phyloP scores from a whole-genome alignment of 1,140 invertebrate genomes.

The Caenorhabditis tropicalis region DNA sequence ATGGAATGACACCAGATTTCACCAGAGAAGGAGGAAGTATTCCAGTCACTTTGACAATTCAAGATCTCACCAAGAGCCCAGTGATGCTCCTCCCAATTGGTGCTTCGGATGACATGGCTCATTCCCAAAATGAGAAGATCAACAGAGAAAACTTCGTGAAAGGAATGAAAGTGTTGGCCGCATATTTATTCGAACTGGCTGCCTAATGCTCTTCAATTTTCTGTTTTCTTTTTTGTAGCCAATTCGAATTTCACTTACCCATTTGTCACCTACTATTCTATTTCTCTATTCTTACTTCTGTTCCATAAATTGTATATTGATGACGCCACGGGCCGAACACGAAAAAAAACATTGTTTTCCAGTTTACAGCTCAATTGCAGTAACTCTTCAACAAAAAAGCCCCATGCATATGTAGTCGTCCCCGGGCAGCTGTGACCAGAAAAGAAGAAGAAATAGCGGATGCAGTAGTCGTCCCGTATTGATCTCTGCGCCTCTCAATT shows the following conservation, averaged over 20 bases:
- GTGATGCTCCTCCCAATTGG: slow-evolving; percentile 87
- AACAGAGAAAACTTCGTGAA: slow-evolving; percentile 73
- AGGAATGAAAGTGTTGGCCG: slow-evolving; percentile 39
- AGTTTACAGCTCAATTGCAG: slow-evolving; percentile 13
- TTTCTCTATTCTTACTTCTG: not conserved
- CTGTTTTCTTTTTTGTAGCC: not conserved
- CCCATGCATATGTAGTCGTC: slow-evolving; percentile 41
- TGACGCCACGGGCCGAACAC: not conserved
- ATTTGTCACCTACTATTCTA: not conserved
- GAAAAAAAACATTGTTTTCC: not conserved
- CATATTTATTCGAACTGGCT: slow-evolving; percentile 26
- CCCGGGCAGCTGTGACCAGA: slow-evolving; percentile 25
- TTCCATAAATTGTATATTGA: slow-evolving; percentile 37
- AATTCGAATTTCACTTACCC: not conserved
- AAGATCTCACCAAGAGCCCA: slow-evolving; percentile 88
- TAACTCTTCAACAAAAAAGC: not conserved
- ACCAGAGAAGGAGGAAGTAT: slow-evolving; percentile 94
- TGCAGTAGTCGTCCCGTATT: slow-evolving; percentile 24
- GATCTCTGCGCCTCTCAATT: slow-evolving; percentile 19
- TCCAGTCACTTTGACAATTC: slow-evolving; percentile 87
- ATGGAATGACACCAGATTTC: slow-evolving; percentile 89
- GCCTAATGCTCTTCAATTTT: not conserved
- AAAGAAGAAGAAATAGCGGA: slow-evolving; percentile 15
- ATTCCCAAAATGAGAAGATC: slow-evolving; percentile 97
- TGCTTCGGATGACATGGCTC: slow-evolving; percentile 90